Percentiles rank a stretch among this genome's conserved stretches.
Evolutionary conservation across 2,113 vertebrate genomes (phyloP).

Genomic region (Anoura caudifer): DNA sequence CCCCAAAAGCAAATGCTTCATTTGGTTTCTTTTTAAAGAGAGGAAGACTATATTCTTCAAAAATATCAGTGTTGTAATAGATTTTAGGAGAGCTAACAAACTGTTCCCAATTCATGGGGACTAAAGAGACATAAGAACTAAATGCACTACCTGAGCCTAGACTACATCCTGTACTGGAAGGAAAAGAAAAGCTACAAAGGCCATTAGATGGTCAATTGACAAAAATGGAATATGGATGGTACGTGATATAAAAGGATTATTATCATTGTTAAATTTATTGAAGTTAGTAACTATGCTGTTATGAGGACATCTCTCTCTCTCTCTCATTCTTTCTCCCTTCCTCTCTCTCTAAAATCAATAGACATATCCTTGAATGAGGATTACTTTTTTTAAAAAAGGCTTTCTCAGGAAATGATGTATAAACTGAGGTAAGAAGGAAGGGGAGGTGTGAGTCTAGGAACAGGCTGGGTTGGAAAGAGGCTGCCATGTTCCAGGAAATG

Average conservation of each 20-base stretch:
- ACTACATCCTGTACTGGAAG: background rate
- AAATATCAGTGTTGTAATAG: background rate
- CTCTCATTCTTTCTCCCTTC: no score
- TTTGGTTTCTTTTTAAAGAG: background rate
- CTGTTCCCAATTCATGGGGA: background rate
- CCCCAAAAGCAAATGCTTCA: background rate
- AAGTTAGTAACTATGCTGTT: background rate
- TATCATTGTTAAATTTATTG: background rate
- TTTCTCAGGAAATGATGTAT: background rate
- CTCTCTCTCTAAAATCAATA: no score
- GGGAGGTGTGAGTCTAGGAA: background rate
- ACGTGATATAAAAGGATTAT: background rate
- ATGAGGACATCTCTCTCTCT: background rate
- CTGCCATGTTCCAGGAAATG: background rate
- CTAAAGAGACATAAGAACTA: background rate
- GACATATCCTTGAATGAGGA: no score
- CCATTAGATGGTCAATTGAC: background rate
- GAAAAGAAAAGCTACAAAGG: background rate
- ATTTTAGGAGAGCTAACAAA: background rate
- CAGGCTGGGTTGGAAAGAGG: background rate
- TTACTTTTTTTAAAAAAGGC: background rate
- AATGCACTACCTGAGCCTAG: background rate
- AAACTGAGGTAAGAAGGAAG: background rate
- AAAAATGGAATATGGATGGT: background rate
- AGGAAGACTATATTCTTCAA: background rate